Evolutionary conservation across 2,113 vertebrate species (phyloP).

Genomic region (Nipponia nippon): DNA sequence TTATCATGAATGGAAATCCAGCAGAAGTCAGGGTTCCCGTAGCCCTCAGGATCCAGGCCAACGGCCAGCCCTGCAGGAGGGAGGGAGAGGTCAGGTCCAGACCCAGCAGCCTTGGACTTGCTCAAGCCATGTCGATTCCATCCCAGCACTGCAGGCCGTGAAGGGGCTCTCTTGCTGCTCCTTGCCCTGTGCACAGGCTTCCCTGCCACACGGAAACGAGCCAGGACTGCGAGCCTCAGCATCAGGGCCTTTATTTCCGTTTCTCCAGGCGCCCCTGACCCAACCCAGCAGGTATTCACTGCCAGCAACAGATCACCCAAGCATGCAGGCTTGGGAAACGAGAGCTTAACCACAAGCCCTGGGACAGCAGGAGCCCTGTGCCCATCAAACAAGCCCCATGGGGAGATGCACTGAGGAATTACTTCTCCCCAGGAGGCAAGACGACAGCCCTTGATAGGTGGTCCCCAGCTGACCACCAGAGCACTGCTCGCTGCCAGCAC

Average conservation of each 20-base stretch:
- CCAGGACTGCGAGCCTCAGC: not conserved
- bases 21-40: conserved; percentile 96
- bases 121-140: not conserved
- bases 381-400: not conserved
- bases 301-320: not conserved
- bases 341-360: not conserved
- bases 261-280: not conserved
- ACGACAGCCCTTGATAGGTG: rapidly evolving
- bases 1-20: conserved; percentile 98
- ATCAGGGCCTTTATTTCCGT: not conserved
- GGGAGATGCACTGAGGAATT: not conserved
- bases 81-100: not conserved
- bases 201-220: not conserved
- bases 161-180: not conserved
- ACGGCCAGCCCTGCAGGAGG: conserved; percentile 84
- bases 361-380: not conserved
- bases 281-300: not conserved
- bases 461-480: not conserved
- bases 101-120: not conserved
- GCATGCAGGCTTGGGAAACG: not conserved
- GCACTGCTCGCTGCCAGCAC: not conserved
- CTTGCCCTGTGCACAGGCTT: not conserved
- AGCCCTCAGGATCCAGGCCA: conserved; percentile 94
- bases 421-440: not conserved
- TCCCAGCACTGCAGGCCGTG: not conserved